Evolutionary conservation across 2,113 vertebrate species (phyloP).

Genomic region (Pionites leucogaster): DNA sequence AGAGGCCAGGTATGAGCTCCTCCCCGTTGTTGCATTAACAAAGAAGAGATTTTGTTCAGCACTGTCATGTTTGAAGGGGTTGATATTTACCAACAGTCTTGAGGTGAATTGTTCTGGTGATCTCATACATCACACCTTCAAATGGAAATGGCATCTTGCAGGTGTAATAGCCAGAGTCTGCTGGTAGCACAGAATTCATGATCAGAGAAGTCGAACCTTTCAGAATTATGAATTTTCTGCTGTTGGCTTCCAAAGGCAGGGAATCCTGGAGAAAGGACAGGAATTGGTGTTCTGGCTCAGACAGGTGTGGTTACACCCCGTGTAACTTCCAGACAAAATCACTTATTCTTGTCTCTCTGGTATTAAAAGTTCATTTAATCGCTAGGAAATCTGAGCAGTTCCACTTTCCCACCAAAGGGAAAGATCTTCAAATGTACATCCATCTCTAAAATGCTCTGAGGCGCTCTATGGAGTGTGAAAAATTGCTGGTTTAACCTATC

Average conservation of each 20-base stretch:
- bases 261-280: constrained; percentile 56
- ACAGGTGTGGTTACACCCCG: not conserved
- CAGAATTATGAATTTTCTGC: not conserved
- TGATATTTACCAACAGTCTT: constrained; percentile 72
- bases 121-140: constrained; percentile 64
- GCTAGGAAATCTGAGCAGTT: not conserved
- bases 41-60: not conserved
- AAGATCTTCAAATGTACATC: not conserved
- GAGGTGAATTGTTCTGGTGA: constrained; percentile 80
- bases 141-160: constrained; percentile 75
- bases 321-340: not conserved
- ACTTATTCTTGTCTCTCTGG: not conserved
- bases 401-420: not conserved
- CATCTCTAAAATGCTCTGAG: not conserved
- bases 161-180: constrained; percentile 81
- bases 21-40: fast-evolving
- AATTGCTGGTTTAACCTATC: not conserved
- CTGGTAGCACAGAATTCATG: constrained; percentile 66
- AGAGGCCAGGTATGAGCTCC: not conserved
- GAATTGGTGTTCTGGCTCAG: not conserved
- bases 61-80: fast-evolving
- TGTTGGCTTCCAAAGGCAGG: constrained; percentile 48
- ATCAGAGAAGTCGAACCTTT: constrained; percentile 31
- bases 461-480: not conserved
- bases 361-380: not conserved